A percentile compares a stretch with the other conserved stretches of the same genome.
These are phyloP conservation scores for Rhynchomys soricoides DNA, from an alignment of 2,113 vertebrate species.

Conservation along the genomic window DNA sequence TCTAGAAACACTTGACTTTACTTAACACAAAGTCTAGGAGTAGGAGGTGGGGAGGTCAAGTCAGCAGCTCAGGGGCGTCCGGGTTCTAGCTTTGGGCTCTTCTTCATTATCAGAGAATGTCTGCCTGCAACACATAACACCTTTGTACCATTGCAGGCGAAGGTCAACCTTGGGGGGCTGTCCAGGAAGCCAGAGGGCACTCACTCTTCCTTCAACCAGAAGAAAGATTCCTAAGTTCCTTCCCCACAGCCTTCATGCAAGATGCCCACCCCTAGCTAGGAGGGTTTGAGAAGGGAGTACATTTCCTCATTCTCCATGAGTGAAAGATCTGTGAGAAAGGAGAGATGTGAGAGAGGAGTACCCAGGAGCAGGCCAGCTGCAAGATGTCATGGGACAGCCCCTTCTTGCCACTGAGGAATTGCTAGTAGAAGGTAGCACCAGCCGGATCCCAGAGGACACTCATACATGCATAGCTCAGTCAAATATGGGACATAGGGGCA, in stretches of 20 bases:
- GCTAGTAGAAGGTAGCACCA: not conserved
- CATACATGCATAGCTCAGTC: accelerated
- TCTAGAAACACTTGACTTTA: not conserved
- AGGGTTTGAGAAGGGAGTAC: not conserved
- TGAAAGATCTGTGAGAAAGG: not conserved
- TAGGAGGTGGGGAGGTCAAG: not conserved
- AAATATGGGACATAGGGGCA: too few relatives aligned
- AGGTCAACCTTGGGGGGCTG: not conserved
- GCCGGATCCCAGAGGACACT: accelerated
- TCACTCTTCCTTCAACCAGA: not conserved
- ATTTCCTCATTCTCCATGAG: too few relatives aligned
- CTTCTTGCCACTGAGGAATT: not conserved
- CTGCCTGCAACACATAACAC: not conserved
- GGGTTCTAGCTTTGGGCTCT: not conserved
- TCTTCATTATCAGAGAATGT: not conserved
- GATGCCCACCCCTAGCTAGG: not conserved
- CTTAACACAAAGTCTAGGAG: not conserved
- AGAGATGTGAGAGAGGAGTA: accelerated
- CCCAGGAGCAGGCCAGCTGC: not conserved
- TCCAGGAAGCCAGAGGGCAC: not conserved
- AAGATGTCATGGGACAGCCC: accelerated
- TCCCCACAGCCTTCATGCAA: not conserved
- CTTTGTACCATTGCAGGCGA: too few relatives aligned
- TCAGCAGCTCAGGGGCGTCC: not conserved
- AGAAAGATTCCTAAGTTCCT: not conserved